These are phyloP conservation scores for Psittacula echo DNA, from an alignment of 2,797 vertebrate species.

Conservation along the genomic window DNA sequence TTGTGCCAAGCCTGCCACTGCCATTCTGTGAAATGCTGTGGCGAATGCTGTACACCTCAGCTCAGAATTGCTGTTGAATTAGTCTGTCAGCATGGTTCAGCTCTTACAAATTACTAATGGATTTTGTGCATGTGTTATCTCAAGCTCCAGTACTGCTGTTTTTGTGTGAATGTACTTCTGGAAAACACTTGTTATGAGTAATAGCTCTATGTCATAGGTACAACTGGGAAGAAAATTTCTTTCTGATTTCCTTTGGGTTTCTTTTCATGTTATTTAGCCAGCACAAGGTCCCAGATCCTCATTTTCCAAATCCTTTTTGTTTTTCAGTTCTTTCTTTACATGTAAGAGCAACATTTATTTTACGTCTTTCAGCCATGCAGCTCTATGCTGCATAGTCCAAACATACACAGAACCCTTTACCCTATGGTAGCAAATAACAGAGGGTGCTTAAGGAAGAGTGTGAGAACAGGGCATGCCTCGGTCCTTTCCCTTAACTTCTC, in stretches of 20 bases:
- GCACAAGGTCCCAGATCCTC: neutral
- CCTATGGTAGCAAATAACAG: neutral
- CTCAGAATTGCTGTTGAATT: neutral
- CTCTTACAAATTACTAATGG: conserved; percentile 17
- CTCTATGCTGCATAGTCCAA: neutral
- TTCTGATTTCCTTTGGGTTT: neutral
- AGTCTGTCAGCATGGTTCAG: neutral
- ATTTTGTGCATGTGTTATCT: conserved; percentile 40
- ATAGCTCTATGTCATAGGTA: neutral
- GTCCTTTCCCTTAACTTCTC: neutral
- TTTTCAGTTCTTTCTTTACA: neutral
- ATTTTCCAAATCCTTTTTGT: neutral
- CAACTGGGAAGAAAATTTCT: fast-evolving
- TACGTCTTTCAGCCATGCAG: neutral
- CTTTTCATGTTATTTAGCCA: neutral
- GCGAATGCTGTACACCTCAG: neutral
- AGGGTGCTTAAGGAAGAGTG: neutral
- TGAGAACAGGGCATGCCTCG: neutral
- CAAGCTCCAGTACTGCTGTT: neutral
- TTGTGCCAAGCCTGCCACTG: neutral
- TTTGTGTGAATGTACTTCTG: neutral
- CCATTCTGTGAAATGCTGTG: neutral
- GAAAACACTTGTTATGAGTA: conserved; percentile 4
- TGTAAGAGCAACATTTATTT: neutral
- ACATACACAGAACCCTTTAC: neutral